Base-by-base conservation (phyloP, 2,797 vertebrate species). In the Rhadinocentrus ornatus region DNA sequence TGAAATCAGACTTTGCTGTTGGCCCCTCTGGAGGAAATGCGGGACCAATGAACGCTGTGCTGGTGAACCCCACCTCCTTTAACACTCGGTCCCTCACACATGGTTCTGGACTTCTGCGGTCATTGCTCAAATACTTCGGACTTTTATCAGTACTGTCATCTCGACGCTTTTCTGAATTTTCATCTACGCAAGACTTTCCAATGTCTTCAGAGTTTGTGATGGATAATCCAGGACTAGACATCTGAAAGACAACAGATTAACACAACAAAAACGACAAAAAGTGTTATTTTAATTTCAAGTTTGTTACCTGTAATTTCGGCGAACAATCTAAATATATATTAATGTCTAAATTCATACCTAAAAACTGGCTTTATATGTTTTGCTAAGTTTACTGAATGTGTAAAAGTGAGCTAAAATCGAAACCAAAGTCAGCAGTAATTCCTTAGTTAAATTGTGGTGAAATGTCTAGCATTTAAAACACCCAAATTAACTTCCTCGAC, bases 1-100 rank as follows among this genome's bases (percentile, higher is more conserved):
- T 93, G 4, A 94, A 65, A 31, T 88, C 71, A 8, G 82, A 4
- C 53, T 71, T 69, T 4, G 27, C 11, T 11, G 24, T 11, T 29
- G 26, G 4, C 29, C 12, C 15, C 27, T 53, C 2, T 1, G 88
- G 80, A 44, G 86, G 91, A 70, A 89, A 90, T 0, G 78, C 60
- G 8, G 94, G 93, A 10, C 93, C 94, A 5, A 95, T 95, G 66
- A 94, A 95, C 4, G 77, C 63, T 46, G 77, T 63, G 84, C 94
- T 95, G 71, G 92, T 94, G 77, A 88, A 37, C 24, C 90, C 89
- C 0, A 94, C 85, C 59, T 91, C 70, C 74, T 89, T 92, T 15
- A 90, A 44, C 9, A 91, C 91, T 0, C 80, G 81, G 13, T 90
- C 81, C 75, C 80, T 86, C 31, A 27, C 73, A 32, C 24, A 57